phyloP scores from a whole-genome alignment of 2,113 vertebrate species.

The western clawed frog (Xenopus tropicalis) region UCB_Xtro_10.0 CM004445.2:79210501-79211000 shows the following conservation, averaged over 20 bases:
- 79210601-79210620: not conserved
- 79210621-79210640: slow-evolving; percentile 11
- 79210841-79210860: not conserved
- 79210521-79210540: too few relatives aligned
- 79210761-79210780: slow-evolving; percentile 15
- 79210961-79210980: slow-evolving; percentile 39
- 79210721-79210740: slow-evolving; percentile 21
- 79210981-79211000: slow-evolving; percentile 39
- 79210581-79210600: not conserved
- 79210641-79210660: slow-evolving; percentile 38
- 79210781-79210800: slow-evolving; percentile 16
- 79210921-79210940: slow-evolving; percentile 17
- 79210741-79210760: slow-evolving; percentile 5
- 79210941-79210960: slow-evolving; percentile 22
- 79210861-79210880: not conserved
- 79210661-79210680: slow-evolving; percentile 31
- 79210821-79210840: slow-evolving; percentile 6
- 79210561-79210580: not conserved
- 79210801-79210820: slow-evolving; percentile 4
- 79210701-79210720: slow-evolving; percentile 26
- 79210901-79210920: not conserved
- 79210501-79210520: too few relatives aligned
- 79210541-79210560: not conserved
- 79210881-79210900: slow-evolving; percentile 13
- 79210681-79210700: slow-evolving; percentile 26